These are phyloP conservation scores for Popillia japonica DNA, from an alignment of 1,140 invertebrate species.

Conservation along the genomic window DNA sequence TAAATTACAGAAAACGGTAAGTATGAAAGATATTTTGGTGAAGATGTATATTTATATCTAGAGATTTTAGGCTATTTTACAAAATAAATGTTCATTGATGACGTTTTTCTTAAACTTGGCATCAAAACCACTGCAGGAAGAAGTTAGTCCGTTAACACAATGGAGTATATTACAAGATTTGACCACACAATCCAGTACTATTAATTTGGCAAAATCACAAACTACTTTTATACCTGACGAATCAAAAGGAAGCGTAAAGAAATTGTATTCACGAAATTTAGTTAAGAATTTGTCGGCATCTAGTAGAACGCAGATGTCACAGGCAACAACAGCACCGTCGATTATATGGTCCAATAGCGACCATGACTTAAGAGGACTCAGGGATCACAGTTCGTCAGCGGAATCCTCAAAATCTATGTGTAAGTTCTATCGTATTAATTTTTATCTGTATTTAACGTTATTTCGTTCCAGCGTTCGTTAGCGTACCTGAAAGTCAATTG, in stretches of 20 bases:
- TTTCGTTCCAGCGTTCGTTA: slow-evolving; percentile 44
- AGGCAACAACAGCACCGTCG: slow-evolving; percentile 36
- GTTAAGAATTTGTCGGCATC: slow-evolving; percentile 36
- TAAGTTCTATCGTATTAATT: slow-evolving; percentile 37
- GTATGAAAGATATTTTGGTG: neutral
- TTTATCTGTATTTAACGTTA: neutral
- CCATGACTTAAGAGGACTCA: slow-evolving; percentile 2
- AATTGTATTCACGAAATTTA: slow-evolving; percentile 43
- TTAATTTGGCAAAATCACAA: slow-evolving; percentile 38
- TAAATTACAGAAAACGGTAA: slow-evolving; percentile 56
- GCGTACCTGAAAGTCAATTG: slow-evolving; percentile 61
- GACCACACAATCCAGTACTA: neutral
- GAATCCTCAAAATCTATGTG: slow-evolving; percentile 43
- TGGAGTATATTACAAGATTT: slow-evolving; percentile 42
- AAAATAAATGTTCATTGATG: slow-evolving; percentile 42
- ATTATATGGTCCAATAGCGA: slow-evolving; percentile 38
- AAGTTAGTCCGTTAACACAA: slow-evolving; percentile 2
- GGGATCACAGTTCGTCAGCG: slow-evolving; percentile 16
- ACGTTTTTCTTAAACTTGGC: slow-evolving; percentile 40
- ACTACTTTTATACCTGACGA: slow-evolving; percentile 46
- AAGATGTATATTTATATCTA: neutral
- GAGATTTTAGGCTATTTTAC: slow-evolving; percentile 42
- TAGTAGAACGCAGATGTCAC: slow-evolving; percentile 38
- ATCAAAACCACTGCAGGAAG: neutral
- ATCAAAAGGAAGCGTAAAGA: slow-evolving; percentile 44